Percentiles rank a stretch among this genome's conserved stretches.
phyloP scores from a whole-genome alignment of 2,113 vertebrate genomes.

The Spheniscus mendiculus region DNA sequence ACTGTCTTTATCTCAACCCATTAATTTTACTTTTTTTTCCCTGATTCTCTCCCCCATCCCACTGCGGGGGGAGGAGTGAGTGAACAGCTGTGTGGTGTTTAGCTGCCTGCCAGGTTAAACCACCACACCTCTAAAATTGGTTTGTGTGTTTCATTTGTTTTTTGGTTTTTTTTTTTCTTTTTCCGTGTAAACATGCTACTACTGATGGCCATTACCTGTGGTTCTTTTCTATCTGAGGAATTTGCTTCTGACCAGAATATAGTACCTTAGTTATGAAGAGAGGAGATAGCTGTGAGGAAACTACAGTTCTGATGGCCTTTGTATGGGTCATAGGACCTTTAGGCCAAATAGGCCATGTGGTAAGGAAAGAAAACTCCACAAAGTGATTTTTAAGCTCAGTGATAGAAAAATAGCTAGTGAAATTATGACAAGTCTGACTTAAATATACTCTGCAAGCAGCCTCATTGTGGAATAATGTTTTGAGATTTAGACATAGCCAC shows the following conservation, averaged over 20 bases:
- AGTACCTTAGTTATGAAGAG: no score
- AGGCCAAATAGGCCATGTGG: neutral
- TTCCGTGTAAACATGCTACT: neutral
- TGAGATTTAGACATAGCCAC: neutral
- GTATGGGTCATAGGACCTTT: neutral
- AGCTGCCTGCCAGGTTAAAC: no score
- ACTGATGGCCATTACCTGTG: accelerated
- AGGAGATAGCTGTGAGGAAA: neutral
- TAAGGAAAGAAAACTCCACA: neutral
- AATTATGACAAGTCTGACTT: neutral
- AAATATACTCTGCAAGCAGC: neutral
- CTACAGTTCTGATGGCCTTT: neutral
- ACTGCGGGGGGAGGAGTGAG: no score
- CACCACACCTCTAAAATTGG: neutral
- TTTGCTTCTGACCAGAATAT: no score
- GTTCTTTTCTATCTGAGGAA: neutral
- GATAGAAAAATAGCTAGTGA: neutral
- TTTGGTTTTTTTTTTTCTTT: neutral
- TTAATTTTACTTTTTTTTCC: no score
- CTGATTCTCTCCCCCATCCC: no score
- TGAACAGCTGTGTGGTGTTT: no score
- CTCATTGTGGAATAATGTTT: neutral
- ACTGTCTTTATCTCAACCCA: no score
- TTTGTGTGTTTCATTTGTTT: neutral
- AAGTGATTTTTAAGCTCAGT: neutral